Percentiles rank a stretch among this genome's conserved stretches.
phyloP scores from a whole-genome alignment of 2,113 vertebrate species.

The Bubo bubo region DNA sequence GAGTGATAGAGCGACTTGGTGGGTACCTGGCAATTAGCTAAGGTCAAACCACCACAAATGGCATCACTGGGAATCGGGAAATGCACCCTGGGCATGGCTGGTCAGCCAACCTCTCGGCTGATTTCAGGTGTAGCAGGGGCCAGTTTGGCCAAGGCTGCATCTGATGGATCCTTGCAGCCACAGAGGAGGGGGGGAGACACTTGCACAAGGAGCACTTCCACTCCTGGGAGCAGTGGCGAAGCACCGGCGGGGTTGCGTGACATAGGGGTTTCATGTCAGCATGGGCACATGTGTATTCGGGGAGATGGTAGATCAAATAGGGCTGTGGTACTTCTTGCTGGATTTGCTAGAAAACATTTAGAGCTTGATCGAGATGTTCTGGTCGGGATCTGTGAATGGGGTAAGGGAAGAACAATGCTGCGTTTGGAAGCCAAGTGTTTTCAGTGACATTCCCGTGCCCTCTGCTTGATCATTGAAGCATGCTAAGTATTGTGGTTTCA shows the following conservation, averaged over 20 bases:
- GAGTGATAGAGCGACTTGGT: too few species aligned
- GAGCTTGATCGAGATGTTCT: neutral
- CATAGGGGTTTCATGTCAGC: fast-evolving
- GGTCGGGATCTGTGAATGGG: constrained; percentile 42
- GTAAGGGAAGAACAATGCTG: constrained; percentile 53
- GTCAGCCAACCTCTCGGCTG: neutral
- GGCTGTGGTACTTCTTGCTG: neutral
- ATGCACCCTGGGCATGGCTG: fast-evolving
- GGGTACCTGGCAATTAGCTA: too few species aligned
- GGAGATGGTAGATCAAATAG: neutral
- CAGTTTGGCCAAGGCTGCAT: neutral
- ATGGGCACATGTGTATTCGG: fast-evolving
- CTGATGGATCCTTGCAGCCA: neutral
- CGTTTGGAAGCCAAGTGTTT: constrained; percentile 49
- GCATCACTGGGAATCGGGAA: neutral
- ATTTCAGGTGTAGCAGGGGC: neutral
- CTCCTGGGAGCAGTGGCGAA: fast-evolving
- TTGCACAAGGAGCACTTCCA: neutral
- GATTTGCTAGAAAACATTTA: neutral
- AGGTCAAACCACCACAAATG: too few species aligned
- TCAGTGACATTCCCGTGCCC: constrained; percentile 60
- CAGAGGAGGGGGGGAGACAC: fast-evolving
- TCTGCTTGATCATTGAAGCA: constrained; percentile 61
- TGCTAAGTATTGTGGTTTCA: constrained; percentile 61
- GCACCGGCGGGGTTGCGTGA: fast-evolving